Conservation (phyloP, 2,888 invertebrate genomes). For the Tortricodes alternella region DNA sequence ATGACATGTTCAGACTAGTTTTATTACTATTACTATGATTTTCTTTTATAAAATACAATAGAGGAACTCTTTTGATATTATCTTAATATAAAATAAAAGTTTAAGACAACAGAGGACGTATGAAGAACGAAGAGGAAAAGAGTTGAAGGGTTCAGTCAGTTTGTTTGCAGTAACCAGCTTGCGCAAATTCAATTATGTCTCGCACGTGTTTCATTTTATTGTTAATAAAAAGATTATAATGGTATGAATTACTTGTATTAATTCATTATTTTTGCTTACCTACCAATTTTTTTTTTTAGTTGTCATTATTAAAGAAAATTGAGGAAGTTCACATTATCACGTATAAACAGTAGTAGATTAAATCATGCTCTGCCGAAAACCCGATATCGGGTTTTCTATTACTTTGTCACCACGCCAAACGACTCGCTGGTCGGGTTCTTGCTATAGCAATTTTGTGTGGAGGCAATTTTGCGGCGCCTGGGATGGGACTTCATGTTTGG, state of each 20-base stretch:
- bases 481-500: too few species aligned
- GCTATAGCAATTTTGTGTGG: too few species aligned
- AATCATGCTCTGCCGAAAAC: too few species aligned
- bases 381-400: too few species aligned
- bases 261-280: too few species aligned
- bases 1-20: slow-evolving; percentile 12
- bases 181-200: slow-evolving; percentile 77
- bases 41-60: slow-evolving; percentile 4
- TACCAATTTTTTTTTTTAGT: too few species aligned
- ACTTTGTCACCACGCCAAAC: too few species aligned
- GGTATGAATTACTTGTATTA: slow-evolving; percentile 51
- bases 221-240: slow-evolving; percentile 81
- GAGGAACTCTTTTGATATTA: slow-evolving; percentile 8
- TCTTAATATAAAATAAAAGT: not conserved
- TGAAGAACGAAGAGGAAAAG: slow-evolving; percentile 41
- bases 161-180: slow-evolving; percentile 61
- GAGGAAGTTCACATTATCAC: too few species aligned
- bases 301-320: too few species aligned
- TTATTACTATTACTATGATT: slow-evolving; percentile 1
- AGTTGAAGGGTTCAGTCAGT: slow-evolving; percentile 51
- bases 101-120: slow-evolving; percentile 41
- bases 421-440: too few species aligned
- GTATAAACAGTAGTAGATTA: too few species aligned
- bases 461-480: too few species aligned
- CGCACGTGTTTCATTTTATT: slow-evolving; percentile 80